Conservation (phyloP, 1,140 invertebrate genomes). For the Arion vulgaris region DNA sequence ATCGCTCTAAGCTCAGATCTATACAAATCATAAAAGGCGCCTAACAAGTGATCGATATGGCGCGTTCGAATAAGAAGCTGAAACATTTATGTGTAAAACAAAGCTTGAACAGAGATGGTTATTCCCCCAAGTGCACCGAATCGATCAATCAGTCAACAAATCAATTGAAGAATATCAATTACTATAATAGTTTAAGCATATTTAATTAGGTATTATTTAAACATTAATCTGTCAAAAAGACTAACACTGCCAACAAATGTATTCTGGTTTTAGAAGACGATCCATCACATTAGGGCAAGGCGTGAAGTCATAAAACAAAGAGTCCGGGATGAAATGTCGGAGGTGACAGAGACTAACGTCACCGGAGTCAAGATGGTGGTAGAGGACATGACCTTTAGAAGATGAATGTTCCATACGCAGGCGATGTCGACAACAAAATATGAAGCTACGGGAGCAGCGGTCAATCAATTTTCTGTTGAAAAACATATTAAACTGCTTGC, state of each 20-base stretch:
- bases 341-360: conserved; percentile 31
- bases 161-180: too few species aligned
- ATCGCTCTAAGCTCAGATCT: too few species aligned
- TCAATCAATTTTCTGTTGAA: conserved; percentile 23
- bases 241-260: background rate
- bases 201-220: too few species aligned
- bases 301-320: conserved; percentile 25
- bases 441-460: conserved; percentile 12
- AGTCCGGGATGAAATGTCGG: conserved; percentile 24
- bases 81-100: too few species aligned
- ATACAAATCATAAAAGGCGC: too few species aligned
- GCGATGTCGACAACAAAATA: background rate
- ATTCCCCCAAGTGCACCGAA: too few species aligned
- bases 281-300: background rate
- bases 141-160: too few species aligned
- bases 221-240: background rate
- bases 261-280: conserved; percentile 18
- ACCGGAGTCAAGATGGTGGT: conserved; percentile 10
- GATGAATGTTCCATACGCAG: conserved; percentile 11
- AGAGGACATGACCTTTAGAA: background rate
- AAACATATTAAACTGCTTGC: conserved; percentile 25
- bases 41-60: too few species aligned
- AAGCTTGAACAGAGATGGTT: too few species aligned
- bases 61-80: too few species aligned
- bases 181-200: too few species aligned